phyloP scores from a whole-genome alignment of 1,140 invertebrate species.

The Pseudobourletiella spinata region DNA sequence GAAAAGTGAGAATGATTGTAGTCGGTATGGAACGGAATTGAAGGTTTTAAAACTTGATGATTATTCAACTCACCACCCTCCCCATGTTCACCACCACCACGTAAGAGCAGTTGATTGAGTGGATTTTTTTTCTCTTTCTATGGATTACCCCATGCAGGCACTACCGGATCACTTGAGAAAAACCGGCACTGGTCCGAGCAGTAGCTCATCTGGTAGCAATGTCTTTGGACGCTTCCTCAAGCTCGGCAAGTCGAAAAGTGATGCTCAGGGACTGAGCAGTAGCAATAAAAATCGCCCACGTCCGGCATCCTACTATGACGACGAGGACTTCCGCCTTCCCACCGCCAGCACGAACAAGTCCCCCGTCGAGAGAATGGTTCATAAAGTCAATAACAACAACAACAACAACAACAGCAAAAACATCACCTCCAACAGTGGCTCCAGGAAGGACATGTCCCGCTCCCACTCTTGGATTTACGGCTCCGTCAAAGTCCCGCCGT shows the following conservation, averaged over 20 bases:
- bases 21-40: no score
- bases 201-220: constrained; percentile 8
- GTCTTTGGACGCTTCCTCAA: constrained; percentile 32
- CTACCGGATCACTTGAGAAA: no score
- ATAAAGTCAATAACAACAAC: constrained; percentile 19
- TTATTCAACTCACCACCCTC: no score
- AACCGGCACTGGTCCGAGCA: no score
- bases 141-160: no score
- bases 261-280: constrained; percentile 21
- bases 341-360: constrained; percentile 9
- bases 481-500: constrained; percentile 27
- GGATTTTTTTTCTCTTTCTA: no score
- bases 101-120: no score
- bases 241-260: constrained; percentile 35
- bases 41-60: no score
- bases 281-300: constrained; percentile 9
- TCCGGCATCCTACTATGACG: constrained; percentile 13
- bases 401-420: no score
- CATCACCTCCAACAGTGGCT: no score
- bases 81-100: no score
- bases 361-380: constrained; percentile 33
- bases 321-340: constrained; percentile 29
- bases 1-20: no score
- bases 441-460: constrained; percentile 25
- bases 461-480: constrained; percentile 36